Conservation (phyloP, 2,797 vertebrate genomes). For the Tenualosa thibaudeaui region DNA sequence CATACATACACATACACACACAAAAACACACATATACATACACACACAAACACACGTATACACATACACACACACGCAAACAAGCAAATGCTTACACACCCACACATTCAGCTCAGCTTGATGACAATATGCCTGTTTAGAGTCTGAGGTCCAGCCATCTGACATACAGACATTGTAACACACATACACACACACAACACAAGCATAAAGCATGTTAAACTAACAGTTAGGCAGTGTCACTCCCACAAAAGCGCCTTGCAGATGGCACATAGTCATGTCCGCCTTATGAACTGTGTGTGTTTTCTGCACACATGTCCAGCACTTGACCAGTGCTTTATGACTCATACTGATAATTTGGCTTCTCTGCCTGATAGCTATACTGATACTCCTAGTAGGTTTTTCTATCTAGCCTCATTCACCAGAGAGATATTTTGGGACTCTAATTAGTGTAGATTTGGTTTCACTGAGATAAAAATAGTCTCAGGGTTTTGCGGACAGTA, state of each 20-base stretch:
- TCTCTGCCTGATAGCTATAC: not conserved
- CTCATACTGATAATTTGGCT: not conserved
- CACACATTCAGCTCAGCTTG: not conserved
- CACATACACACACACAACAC: not conserved
- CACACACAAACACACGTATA: not conserved
- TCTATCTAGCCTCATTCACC: not conserved
- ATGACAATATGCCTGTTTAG: not conserved
- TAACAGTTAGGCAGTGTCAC: not conserved
- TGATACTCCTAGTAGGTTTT: not conserved
- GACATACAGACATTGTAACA: not conserved
- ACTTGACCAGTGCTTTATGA: not conserved
- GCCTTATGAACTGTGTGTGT: not conserved
- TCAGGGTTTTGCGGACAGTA: not conserved
- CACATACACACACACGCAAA: not conserved
- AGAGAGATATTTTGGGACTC: not conserved
- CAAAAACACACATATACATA: slow-evolving; percentile 15
- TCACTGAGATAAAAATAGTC: not conserved
- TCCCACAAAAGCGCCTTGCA: not conserved
- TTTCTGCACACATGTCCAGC: not conserved
- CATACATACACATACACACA: not conserved
- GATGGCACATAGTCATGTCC: not conserved
- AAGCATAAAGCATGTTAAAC: not conserved
- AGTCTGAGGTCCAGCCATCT: not conserved
- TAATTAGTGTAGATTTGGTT: not conserved
- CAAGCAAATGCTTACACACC: not conserved